Base-by-base conservation (phyloP, 2,888 invertebrate species). In the Drosophila austrosaltans region DNA sequence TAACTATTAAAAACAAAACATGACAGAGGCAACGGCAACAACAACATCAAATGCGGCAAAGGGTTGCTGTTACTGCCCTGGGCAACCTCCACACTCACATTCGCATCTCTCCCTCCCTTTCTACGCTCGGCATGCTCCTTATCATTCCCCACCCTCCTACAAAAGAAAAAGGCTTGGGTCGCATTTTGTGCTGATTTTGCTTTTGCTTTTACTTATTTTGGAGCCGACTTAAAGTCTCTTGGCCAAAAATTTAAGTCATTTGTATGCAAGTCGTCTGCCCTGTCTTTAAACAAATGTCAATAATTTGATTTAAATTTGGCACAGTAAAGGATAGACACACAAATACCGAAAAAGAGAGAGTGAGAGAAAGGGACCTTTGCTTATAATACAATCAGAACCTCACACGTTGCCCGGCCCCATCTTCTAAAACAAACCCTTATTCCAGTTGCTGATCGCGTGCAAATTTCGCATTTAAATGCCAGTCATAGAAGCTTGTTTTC, bases 1-100 rank as follows among this genome's bases (percentile, higher is more conserved):
- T 86, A 89, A 91, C 89, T 90, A 91, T 90, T 90, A 89, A 87
- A 91, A 90, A 85, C 84, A 89, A 84, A 84, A 84, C 84, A 84
- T 78, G 87, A 70, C 82, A 82, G 62, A 66, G 53, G 63, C 59
- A 59, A 59, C 59, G n/a, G 36, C 44, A 40, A 12, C 40, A 30
- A 42, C 53, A 42, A 85, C 25, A 72, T 56, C 78, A 77, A 66
- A 73, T 70, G 82, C 65, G 69, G 85, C 82, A 85, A 84, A 81
- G 84, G 84, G 87, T 89, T 83, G 84, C 84, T 76, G 48, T 54
- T 48, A 79, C 84, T 76, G 77, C 56, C 65, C 66, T 54, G 39
- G 75, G 69, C 73, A 53, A 68, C 30, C 25, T 58, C 36, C 64
- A 67, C 82, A 69, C 69, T 61, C 66, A 63, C 44, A 58, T 67